phyloP scores from a whole-genome alignment of 1,140 invertebrate genomes.

The Drosophila aff. region DNA sequence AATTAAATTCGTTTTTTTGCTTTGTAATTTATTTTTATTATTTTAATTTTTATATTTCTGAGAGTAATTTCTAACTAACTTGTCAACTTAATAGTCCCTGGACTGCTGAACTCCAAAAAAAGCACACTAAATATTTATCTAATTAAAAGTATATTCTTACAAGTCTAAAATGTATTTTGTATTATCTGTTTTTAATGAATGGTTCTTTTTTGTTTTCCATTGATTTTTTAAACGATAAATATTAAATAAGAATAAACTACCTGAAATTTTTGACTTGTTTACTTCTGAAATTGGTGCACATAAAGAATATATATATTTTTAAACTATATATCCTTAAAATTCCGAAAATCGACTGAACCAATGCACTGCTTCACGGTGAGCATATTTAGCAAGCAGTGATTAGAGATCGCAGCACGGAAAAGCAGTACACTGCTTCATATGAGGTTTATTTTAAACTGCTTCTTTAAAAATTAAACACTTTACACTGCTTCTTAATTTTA shows the following conservation, averaged over 20 bases:
- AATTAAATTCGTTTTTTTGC: no score
- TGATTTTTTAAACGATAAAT: no score
- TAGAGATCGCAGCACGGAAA: fast-evolving
- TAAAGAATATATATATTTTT: neutral
- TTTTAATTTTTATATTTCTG: neutral
- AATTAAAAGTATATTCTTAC: neutral
- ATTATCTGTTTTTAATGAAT: no score
- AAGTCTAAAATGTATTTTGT: neutral
- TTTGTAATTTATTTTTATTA: neutral
- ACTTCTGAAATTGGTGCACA: no score
- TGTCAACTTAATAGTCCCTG: neutral
- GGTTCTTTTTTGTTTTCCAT: no score
- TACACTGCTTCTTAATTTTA: neutral
- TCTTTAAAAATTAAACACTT: fast-evolving
- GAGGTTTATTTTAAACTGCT: neutral
- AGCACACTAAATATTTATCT: neutral
- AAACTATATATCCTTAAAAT: neutral
- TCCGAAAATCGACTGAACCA: neutral
- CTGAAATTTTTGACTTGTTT: no score
- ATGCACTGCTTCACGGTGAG: neutral
- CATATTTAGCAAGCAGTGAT: neutral
- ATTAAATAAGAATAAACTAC: no score
- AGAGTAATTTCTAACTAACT: neutral
- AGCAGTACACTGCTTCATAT: neutral
- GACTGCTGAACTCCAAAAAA: neutral